A percentile compares a stretch with the other conserved stretches of the same genome.
These are phyloP conservation scores for Oxygymnocypris stewartii DNA, from an alignment of 2,113 vertebrate species.

Conservation along the genomic window DNA sequence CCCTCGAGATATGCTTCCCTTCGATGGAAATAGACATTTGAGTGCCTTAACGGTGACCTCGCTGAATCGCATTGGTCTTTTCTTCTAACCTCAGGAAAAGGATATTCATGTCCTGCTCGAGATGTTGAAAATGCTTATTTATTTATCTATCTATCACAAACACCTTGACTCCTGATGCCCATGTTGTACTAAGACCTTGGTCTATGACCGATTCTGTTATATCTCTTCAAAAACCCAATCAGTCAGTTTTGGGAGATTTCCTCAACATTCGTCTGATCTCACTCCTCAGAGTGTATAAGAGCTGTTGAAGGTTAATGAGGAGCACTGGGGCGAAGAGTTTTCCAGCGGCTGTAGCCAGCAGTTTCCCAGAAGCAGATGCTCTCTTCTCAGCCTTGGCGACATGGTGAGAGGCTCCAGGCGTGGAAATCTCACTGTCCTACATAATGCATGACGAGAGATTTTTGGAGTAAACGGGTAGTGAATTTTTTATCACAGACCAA, in stretches of 20 bases:
- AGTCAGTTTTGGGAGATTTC: constrained; percentile 14
- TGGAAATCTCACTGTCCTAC: constrained; percentile 48
- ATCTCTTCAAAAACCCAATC: constrained; percentile 24
- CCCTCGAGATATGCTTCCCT: neutral
- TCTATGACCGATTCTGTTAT: neutral
- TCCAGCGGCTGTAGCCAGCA: constrained; percentile 39
- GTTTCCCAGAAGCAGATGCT: constrained; percentile 43
- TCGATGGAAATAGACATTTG: constrained; percentile 9
- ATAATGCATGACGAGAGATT: constrained; percentile 57
- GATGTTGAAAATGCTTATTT: constrained; percentile 2
- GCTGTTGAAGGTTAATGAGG: constrained; percentile 47
- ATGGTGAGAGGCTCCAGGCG: constrained; percentile 18
- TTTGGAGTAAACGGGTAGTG: constrained; percentile 52
- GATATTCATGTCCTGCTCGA: neutral
- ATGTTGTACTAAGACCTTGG: neutral
- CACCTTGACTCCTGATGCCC: neutral
- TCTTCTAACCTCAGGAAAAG: constrained; percentile 7
- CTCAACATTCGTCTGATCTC: constrained; percentile 25
- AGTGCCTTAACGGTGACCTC: neutral
- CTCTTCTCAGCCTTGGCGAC: constrained; percentile 36
- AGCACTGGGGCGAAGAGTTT: constrained; percentile 44
- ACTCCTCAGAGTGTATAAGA: constrained; percentile 31
- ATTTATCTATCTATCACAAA: neutral
- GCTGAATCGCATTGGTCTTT: constrained; percentile 39
- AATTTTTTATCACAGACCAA: constrained; percentile 60